Evolutionary conservation across 2,888 invertebrate species (phyloP).

Genomic region (Ornithoptera alexandrae): DNA sequence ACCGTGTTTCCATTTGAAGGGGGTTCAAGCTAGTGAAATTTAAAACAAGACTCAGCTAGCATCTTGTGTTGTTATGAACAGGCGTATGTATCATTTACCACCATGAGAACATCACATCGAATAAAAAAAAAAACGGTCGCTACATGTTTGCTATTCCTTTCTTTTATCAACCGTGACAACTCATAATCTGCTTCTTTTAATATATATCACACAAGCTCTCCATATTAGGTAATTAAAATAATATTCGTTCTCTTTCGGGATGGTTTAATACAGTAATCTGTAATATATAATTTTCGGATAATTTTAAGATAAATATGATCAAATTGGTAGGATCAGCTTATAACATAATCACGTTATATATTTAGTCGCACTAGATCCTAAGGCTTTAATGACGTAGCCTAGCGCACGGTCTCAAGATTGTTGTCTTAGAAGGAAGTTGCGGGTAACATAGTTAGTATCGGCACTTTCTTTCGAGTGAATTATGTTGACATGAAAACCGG

Average conservation of each 20-base stretch:
- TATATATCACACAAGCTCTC: too few species aligned
- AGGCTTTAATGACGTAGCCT: constrained; percentile 20
- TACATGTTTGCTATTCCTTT: too few species aligned
- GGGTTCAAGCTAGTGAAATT: too few species aligned
- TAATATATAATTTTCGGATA: neutral
- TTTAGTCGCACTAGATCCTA: constrained; percentile 12
- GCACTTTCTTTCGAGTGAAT: constrained; percentile 15
- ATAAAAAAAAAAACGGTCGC: too few species aligned
- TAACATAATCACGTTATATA: constrained; percentile 22
- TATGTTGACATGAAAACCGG: constrained; percentile 13
- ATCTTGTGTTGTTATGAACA: too few species aligned
- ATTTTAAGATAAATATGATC: constrained; percentile 1
- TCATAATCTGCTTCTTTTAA: too few species aligned
- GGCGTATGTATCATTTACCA: too few species aligned
- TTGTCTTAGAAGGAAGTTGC: constrained; percentile 22
- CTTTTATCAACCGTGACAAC: too few species aligned
- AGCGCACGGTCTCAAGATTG: constrained; percentile 19
- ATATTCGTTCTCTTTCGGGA: neutral
- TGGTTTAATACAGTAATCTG: too few species aligned
- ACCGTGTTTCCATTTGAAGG: too few species aligned
- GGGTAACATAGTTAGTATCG: constrained; percentile 22
- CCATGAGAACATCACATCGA: too few species aligned
- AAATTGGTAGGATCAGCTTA: constrained; percentile 8
- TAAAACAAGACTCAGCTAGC: too few species aligned
- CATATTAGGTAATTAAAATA: neutral